These are phyloP conservation scores for Pecten maximus DNA, from an alignment of 2,888 invertebrate species.

Conservation along the genomic window DNA sequence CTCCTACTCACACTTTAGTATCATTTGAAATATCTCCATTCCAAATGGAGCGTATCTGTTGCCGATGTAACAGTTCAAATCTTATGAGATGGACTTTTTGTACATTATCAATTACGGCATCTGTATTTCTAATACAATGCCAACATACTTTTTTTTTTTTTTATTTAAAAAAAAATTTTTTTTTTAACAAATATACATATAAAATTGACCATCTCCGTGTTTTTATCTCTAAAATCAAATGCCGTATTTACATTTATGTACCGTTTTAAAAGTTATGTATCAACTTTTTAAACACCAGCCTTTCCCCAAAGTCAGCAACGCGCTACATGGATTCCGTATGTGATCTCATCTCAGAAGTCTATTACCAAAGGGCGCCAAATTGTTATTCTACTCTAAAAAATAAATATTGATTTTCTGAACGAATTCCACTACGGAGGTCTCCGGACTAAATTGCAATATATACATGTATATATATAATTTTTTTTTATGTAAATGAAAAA, in stretches of 20 bases:
- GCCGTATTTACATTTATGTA: not conserved
- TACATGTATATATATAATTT: no score
- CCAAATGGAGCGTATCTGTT: no score
- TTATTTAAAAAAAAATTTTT: no score
- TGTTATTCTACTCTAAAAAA: not conserved
- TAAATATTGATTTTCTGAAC: not conserved
- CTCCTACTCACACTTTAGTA: no score
- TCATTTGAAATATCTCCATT: no score
- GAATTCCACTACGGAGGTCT: not conserved
- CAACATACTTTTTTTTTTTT: no score
- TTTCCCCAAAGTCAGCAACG: not conserved
- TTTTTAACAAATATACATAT: not conserved
- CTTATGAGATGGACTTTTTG: no score
- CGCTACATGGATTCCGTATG: not conserved
- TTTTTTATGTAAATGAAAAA: not conserved
- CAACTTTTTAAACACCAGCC: not conserved
- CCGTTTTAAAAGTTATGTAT: not conserved
- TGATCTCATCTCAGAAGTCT: not conserved
- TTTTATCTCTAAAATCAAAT: not conserved
- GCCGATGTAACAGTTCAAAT: no score
- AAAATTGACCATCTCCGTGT: not conserved
- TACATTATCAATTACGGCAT: no score
- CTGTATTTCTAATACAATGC: no score
- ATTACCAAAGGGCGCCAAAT: not conserved
- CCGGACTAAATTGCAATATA: not conserved